Conservation (phyloP, 2,113 vertebrate genomes). For the Gambusia affinis region DNA sequence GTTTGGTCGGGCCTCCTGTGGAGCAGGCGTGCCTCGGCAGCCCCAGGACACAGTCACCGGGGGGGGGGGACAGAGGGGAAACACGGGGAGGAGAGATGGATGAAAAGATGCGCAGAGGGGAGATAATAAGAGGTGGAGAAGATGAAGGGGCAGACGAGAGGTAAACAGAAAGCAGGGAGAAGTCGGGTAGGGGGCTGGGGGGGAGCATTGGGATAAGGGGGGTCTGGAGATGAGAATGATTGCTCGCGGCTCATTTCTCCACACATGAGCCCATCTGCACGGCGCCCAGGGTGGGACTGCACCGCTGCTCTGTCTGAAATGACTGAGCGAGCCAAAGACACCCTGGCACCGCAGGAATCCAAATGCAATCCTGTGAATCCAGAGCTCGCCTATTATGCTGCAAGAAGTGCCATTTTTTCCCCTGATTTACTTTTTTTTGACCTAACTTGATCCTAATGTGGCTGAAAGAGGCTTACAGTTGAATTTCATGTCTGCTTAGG, state of each 20-base stretch:
- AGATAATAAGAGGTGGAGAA: conserved; percentile 60
- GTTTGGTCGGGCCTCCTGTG: conserved; percentile 82
- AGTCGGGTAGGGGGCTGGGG: conserved; percentile 33
- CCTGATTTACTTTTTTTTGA: conserved; percentile 75
- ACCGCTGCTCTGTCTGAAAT: conserved; percentile 79
- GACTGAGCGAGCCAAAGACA: conserved; percentile 78
- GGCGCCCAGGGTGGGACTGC: conserved; percentile 81
- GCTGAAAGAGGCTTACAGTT: conserved; percentile 50
- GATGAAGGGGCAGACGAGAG: conserved; percentile 64
- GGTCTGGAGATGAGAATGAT: conserved; percentile 59
- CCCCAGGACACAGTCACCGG: conserved; percentile 72
- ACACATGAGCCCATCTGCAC: conserved; percentile 84
- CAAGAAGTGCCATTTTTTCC: conserved; percentile 72
- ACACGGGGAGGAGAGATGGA: conserved; percentile 28
- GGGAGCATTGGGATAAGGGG: conserved; percentile 11
- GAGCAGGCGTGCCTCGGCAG: conserved; percentile 80
- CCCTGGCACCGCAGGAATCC: conserved; percentile 77
- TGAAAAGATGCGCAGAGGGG: conserved; percentile 44
- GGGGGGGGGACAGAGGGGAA: conserved; percentile 35
- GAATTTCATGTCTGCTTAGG: conserved; percentile 53
- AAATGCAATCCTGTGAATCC: conserved; percentile 82
- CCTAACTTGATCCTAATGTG: conserved; percentile 78
- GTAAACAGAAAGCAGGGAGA: conserved; percentile 69
- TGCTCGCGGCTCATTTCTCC: conserved; percentile 83
- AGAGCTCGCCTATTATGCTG: conserved; percentile 75